Base-by-base conservation (phyloP, 2,113 vertebrate genomes). In the Silurus asotus region DNA sequence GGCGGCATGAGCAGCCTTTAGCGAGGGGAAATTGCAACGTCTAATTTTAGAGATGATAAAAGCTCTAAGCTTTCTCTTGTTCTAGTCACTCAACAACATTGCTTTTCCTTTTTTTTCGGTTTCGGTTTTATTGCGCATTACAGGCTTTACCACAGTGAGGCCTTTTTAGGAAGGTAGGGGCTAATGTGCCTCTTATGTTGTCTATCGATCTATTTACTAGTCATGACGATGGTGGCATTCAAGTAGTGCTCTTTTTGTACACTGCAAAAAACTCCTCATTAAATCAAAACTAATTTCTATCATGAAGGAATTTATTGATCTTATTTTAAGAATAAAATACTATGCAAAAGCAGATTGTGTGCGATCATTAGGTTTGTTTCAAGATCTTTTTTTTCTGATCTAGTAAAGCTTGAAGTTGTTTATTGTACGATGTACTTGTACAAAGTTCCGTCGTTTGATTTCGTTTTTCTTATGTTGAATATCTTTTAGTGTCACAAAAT, bases 21-120 rank as follows among this genome's bases (percentile, higher is more conserved):
- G 82, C 91, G 90, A 89, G 87, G 94, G 94, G 93, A 94, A 95
- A 94, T 94, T 93, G 91, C 94, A 89, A 92, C 87, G 49, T 93
- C 93, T 95, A 94, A 94, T 92, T 94, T 95, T 95, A 94, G 94
- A 92, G 78, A 90, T 37, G 64, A 76, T 69, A 86, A 85, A 76
- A 88, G 86, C 91, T 92, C 89, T 92, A 90, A 92, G 91, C 90
- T 83, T 92, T 91, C 90, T 89, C 81, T 91, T 84, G 88, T 92
- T 89, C 87, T 82, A 88, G 88, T 87, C 83, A 86, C 88, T 89
- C 55, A 87, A 86, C 90, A 84, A 87, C 88, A 92, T 81, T 93
- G 92, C 61, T 65, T 89, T 85, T 82, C 91, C 83, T 90, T 82
- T 88, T n/a, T 61, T 19, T 55, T 58, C 37, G 3, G 5, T 91